These are phyloP conservation scores for Pollenia griseotomentosa DNA, from an alignment of 2,888 invertebrate species.

Conservation along the genomic window DNA sequence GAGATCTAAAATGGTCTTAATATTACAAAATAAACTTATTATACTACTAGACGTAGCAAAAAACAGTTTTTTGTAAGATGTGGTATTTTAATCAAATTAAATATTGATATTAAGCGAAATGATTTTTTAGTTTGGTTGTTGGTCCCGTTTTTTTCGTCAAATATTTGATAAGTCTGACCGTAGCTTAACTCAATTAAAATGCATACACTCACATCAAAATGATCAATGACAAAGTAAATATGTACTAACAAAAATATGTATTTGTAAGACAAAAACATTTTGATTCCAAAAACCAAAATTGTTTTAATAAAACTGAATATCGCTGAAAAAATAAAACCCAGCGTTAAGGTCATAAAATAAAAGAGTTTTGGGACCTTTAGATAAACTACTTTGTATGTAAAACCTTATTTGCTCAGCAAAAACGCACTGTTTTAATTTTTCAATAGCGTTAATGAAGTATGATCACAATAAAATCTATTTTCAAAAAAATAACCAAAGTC, in stretches of 20 bases:
- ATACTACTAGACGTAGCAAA: no score
- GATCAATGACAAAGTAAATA: constrained; percentile 43
- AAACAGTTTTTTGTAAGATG: no score
- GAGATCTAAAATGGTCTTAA: no score
- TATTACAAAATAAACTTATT: no score
- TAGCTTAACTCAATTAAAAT: constrained; percentile 4
- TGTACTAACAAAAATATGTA: constrained; percentile 25
- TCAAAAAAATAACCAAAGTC: background rate
- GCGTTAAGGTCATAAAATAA: constrained; percentile 46
- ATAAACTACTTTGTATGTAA: constrained; percentile 44
- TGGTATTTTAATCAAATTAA: no score
- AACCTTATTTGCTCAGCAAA: background rate
- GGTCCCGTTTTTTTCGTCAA: no score
- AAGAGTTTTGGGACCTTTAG: constrained; percentile 44
- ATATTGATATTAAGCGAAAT: no score
- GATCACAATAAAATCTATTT: constrained; percentile 5
- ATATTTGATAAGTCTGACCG: no score
- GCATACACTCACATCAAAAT: constrained; percentile 6
- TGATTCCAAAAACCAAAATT: background rate
- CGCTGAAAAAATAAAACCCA: constrained; percentile 8
- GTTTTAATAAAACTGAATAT: background rate
- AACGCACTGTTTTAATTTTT: background rate
- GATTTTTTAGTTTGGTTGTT: no score
- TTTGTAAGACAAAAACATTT: constrained; percentile 1
- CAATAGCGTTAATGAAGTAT: no score